Conservation (phyloP, 1,140 invertebrate genomes). For the Achatina immaculata region DNA sequence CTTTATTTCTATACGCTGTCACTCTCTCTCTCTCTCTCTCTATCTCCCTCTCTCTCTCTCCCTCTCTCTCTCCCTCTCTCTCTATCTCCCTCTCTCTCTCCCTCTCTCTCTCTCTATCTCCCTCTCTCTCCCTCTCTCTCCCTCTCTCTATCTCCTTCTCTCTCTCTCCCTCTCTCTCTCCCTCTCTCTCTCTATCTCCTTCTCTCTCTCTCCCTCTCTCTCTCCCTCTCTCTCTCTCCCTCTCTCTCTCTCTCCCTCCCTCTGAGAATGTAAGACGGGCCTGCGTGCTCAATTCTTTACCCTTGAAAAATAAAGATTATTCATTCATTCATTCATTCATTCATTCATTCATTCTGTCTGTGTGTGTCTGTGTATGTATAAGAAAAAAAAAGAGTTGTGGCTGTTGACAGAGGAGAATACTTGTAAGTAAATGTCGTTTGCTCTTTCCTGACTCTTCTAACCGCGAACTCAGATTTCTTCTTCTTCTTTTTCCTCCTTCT, state of each 20-base stretch:
- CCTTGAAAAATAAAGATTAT: too few species aligned
- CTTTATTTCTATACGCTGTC: too few species aligned
- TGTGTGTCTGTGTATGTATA: too few species aligned
- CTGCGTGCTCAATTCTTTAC: too few species aligned
- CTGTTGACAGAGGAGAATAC: too few species aligned
- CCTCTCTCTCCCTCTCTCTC: constrained; percentile 3
- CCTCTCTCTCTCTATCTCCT: not conserved
- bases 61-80: constrained; percentile 19
- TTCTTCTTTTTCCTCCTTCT: not conserved
- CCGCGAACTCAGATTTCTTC: too few species aligned
- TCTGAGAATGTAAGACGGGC: too few species aligned
- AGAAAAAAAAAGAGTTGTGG: too few species aligned
- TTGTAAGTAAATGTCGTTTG: too few species aligned
- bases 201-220: constrained; percentile 8
- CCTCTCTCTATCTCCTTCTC: constrained; percentile 5
- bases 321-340: too few species aligned
- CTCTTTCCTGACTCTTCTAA: too few species aligned
- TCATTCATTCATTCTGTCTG: too few species aligned
- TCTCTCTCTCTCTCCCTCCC: not conserved
- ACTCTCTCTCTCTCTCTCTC: constrained; percentile 21
- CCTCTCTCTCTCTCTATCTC: constrained; percentile 14
- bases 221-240: not conserved
- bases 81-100: constrained; percentile 11
- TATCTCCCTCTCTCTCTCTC: constrained; percentile 23
- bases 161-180: not conserved